Evolutionary conservation across 2,888 invertebrate genomes (phyloP).

Genomic region (Himalopsyche japonica): DNA sequence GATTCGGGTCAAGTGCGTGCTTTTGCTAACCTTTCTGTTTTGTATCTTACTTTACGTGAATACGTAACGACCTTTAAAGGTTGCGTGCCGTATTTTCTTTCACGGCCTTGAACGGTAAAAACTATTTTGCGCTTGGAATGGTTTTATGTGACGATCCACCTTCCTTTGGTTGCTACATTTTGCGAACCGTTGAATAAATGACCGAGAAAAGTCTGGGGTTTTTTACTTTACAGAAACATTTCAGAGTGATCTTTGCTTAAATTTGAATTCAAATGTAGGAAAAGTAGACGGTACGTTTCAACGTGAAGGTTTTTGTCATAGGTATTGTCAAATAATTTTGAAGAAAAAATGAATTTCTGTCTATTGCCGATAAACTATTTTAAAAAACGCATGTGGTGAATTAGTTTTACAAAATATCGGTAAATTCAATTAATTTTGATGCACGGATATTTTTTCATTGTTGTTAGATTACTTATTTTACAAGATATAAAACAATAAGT

Average conservation of each 20-base stretch:
- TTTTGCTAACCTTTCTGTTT: not conserved
- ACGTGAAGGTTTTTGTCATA: too few relatives aligned
- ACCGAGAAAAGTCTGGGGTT: not conserved
- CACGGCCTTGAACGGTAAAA: slow-evolving; percentile 2
- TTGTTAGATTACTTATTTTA: too few relatives aligned
- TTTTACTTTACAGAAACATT: not conserved
- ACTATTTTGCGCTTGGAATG: not conserved
- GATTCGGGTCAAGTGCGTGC: slow-evolving; percentile 2
- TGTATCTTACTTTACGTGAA: not conserved
- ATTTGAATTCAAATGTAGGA: not conserved
- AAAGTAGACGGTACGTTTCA: too few relatives aligned
- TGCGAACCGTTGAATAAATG: not conserved
- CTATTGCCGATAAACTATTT: too few relatives aligned
- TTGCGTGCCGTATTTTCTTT: slow-evolving; percentile 1
- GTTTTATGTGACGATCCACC: slow-evolving; percentile 1
- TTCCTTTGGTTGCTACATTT: not conserved
- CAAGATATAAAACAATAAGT: too few relatives aligned
- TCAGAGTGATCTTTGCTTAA: not conserved
- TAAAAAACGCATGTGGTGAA: too few relatives aligned
- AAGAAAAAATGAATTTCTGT: too few relatives aligned
- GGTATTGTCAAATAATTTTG: too few relatives aligned
- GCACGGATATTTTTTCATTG: too few relatives aligned
- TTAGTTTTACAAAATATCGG: too few relatives aligned
- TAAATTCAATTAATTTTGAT: too few relatives aligned
- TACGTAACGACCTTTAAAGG: slow-evolving; percentile 3